Conservation (phyloP, 2,888 invertebrate genomes). For the Thysanoteuthis rhombus region DNA sequence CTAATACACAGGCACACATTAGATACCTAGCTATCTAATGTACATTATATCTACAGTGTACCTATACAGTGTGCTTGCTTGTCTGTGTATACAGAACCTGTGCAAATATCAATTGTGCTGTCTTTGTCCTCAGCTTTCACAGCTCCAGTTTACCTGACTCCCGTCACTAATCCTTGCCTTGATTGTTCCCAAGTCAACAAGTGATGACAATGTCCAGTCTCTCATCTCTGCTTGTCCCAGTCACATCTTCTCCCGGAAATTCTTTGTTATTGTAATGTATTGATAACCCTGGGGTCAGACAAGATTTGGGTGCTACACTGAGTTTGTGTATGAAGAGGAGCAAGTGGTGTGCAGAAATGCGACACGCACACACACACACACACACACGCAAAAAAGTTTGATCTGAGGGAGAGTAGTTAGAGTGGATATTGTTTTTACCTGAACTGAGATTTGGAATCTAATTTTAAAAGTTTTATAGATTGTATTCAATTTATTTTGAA, state of each 20-base stretch:
- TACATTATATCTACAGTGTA: not conserved
- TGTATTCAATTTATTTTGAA: too few species aligned
- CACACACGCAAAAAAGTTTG: too few species aligned
- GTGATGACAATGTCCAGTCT: not conserved
- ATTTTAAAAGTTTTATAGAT: too few species aligned
- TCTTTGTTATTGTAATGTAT: not conserved
- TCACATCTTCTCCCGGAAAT: not conserved
- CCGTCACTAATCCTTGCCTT: not conserved
- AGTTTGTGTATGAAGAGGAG: not conserved
- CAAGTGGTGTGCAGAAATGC: not conserved
- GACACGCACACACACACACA: not conserved
- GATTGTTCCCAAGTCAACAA: not conserved
- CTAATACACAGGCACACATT: not conserved
- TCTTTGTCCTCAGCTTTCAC: not conserved
- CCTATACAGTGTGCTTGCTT: too few species aligned
- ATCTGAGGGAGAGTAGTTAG: too few species aligned
- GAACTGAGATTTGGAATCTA: too few species aligned
- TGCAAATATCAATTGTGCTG: not conserved
- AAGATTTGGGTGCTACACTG: not conserved
- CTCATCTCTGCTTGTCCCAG: not conserved
- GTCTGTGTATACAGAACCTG: not conserved
- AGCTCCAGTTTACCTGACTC: not conserved
- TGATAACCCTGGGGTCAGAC: not conserved
- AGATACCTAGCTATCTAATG: not conserved
- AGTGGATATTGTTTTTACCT: too few species aligned